Percentiles rank a stretch among this genome's conserved stretches.
These are phyloP conservation scores for Brachyopa scutellaris DNA, from an alignment of 2,888 invertebrate species.

Conservation along the genomic window DNA sequence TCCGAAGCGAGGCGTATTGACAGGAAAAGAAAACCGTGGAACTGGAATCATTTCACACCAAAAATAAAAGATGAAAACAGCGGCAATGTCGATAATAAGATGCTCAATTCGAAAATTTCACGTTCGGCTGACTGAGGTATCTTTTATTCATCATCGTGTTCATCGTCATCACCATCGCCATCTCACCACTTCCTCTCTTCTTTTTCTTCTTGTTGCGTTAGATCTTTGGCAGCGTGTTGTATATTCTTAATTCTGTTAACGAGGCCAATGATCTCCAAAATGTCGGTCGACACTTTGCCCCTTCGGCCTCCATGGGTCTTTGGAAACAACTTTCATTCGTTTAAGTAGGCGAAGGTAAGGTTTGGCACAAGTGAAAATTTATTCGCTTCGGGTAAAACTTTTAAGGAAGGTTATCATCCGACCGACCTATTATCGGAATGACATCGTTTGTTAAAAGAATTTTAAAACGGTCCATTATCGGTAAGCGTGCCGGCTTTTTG, in stretches of 20 bases:
- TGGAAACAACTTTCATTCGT: slow-evolving; percentile 65
- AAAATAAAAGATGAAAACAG: slow-evolving; percentile 20
- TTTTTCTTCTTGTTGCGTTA: too few species aligned
- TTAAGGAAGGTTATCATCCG: slow-evolving; percentile 11
- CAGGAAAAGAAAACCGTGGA: neutral
- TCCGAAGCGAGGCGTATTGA: neutral
- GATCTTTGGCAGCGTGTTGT: slow-evolving; percentile 23
- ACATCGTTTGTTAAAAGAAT: slow-evolving; percentile 5
- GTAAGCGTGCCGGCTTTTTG: neutral
- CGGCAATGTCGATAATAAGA: neutral
- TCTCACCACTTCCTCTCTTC: too few species aligned
- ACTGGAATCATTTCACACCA: slow-evolving; percentile 5
- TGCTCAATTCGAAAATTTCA: slow-evolving; percentile 12
- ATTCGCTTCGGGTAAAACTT: slow-evolving; percentile 8
- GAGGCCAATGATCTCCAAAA: slow-evolving; percentile 58
- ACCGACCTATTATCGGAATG: neutral
- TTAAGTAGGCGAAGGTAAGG: slow-evolving; percentile 53
- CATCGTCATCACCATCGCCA: slow-evolving; percentile 2
- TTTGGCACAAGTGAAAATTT: slow-evolving; percentile 62
- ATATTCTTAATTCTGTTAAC: slow-evolving; percentile 36
- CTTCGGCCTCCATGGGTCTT: slow-evolving; percentile 18
- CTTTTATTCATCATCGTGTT: neutral
- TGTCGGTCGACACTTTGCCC: slow-evolving; percentile 53
- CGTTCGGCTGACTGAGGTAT: neutral
- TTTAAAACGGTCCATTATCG: neutral